Conservation (phyloP, 2,113 vertebrate species). For the Thryonomys swinderianus region DNA sequence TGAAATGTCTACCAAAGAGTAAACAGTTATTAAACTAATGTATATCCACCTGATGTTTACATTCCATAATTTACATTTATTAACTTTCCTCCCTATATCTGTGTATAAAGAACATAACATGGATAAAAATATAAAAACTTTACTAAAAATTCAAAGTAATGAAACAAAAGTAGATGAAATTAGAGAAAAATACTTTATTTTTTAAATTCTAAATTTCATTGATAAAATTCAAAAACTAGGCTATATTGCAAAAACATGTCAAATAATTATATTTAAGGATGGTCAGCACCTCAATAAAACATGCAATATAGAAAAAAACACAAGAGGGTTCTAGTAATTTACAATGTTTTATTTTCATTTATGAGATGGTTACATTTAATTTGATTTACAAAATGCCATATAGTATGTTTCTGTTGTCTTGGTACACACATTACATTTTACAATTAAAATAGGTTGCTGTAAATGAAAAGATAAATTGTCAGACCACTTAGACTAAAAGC, state of each 20-base stretch:
- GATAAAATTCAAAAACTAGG: neutral
- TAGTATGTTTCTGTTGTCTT: neutral
- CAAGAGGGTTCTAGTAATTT: neutral
- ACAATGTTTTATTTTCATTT: neutral
- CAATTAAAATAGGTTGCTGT: neutral
- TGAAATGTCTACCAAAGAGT: neutral
- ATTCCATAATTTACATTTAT: neutral
- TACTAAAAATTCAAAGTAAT: neutral
- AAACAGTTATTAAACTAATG: conserved; percentile 26
- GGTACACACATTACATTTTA: neutral
- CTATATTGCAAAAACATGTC: neutral
- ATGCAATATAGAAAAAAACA: neutral
- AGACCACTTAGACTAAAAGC: neutral
- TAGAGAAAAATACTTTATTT: neutral
- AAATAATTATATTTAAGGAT: neutral
- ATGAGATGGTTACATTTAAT: neutral
- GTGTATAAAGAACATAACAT: neutral
- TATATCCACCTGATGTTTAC: neutral
- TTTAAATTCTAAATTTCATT: neutral
- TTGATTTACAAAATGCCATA: neutral
- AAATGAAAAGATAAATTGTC: neutral
- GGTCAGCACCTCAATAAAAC: neutral
- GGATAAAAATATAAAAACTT: neutral
- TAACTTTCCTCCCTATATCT: neutral
- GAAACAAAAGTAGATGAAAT: neutral